A percentile compares a stretch with the other conserved stretches of the same genome.
These are phyloP conservation scores for Heteronetta atricapilla DNA, from an alignment of 2,113 vertebrate genomes.

Conservation along the genomic window DNA sequence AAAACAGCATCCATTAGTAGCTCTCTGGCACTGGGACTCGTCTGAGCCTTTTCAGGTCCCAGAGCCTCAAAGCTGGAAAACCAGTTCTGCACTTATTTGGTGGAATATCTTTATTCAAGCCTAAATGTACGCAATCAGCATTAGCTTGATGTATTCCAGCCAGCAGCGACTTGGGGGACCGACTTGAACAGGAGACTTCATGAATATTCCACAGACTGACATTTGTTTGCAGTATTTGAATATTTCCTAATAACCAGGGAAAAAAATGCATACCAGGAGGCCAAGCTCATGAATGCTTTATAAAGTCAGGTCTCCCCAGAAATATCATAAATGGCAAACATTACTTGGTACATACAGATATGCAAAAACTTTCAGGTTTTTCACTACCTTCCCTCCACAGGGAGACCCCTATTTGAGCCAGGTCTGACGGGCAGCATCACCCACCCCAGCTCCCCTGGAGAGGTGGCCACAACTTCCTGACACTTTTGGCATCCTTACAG, in stretches of 20 bases:
- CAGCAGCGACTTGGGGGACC: conserved; percentile 55
- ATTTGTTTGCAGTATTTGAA: conserved; percentile 61
- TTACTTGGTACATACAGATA: not conserved
- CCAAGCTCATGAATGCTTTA: conserved; percentile 63
- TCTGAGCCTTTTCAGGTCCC: not conserved
- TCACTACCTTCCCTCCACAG: not conserved
- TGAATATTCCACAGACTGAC: conserved; percentile 65
- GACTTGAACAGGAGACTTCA: conserved; percentile 45
- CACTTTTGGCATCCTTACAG: not conserved
- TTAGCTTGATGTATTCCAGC: conserved; percentile 60
- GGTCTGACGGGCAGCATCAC: not conserved
- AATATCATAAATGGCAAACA: conserved; percentile 24
- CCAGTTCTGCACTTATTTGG: not conserved
- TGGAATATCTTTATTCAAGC: conserved; percentile 53
- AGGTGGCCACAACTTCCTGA: rapidly evolving
- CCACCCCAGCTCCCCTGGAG: not conserved
- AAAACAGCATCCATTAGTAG: not conserved
- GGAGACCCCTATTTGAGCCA: not conserved
- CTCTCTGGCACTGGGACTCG: not conserved
- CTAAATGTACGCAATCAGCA: conserved; percentile 54
- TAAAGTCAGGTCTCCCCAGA: conserved; percentile 46
- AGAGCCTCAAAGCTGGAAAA: not conserved
- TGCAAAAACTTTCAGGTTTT: not conserved
- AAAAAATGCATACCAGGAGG: not conserved
- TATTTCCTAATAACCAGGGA: conserved; percentile 57